Evolutionary conservation across 1,140 invertebrate species (phyloP), one percentile per base, ranked within the genome.

Genomic region (Hyposmocoma kahamanoa): DNA sequence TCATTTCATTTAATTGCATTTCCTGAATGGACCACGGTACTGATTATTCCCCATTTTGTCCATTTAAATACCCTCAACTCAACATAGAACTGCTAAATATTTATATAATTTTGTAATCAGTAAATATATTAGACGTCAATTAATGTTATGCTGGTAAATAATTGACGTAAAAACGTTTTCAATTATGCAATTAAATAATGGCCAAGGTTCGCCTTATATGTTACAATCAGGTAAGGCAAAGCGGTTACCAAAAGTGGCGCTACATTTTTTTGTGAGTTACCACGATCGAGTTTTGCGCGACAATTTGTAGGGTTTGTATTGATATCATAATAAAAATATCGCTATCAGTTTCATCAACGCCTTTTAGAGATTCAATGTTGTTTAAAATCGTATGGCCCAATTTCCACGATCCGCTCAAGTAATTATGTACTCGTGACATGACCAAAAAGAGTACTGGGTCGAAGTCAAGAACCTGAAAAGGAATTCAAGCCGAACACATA

Each of bases 1-100:
- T 79, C 79, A 82, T 80, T 83, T 73, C 58, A 75, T 82, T 75
- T 83, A 73, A 82, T 83, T 82, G 61, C 67, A 75, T 69, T 80
- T 77, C 72, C 77, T 74, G 63, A 64, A 67, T 54, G 46, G 44
- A 32, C 39, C 17, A 28, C 24, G 6, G 15, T 39, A 42, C 51
- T 43, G 57, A 61, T 63, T 56, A 57, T 53, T 67, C 47, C 34
- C 56, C 53, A 57, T 72, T 66, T 56, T 21, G 54, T 54, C 52
- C 26, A 57, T 64, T 61, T 58, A 56, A 66, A 62, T 51, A 42
- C 47, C 20, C 41, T 50, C 42, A n/a, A 11, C 21, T n/a, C 10
- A n/a, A 26, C 32, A 15, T 26, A 34, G 34, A 50, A 49, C 56
- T 59, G 54, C 61, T 73, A 44, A 70, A 75, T 67, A 74, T 75